Evolutionary conservation across 2,113 vertebrate genomes (phyloP), one percentile per base, ranked within the genome.

Genomic region (Numida meleagris): DNA sequence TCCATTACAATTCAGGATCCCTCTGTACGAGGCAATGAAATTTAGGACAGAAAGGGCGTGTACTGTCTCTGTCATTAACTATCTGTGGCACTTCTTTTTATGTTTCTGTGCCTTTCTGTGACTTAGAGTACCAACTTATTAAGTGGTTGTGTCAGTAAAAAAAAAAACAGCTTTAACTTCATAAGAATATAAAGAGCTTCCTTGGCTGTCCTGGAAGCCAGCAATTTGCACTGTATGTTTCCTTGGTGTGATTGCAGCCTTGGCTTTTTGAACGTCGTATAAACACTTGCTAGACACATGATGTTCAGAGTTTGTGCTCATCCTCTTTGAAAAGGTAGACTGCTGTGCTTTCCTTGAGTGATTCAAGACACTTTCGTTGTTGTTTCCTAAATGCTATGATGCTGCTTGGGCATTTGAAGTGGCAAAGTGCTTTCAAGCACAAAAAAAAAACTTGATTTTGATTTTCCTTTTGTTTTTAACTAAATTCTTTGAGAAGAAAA

Each of bases 391-490:
- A 62, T 6, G 3, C 61, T 38, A 36, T 50, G 87, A 63, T 77
- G 80, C 34, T 71, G 67, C 42, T 83, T 10, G 6, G 62, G 80
- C 62, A 89, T 87, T 89, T 72, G 88, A 93, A 90, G 86, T 81
- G 51, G 59, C 33, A 78, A 59, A 95, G 50, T 46, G 65, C 57
- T 95, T 88, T 94, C 65, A 74, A 90, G 61, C 86, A 55, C 16
- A 24, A 14, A 85, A 73, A 40, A 51, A 48, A 33, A 18, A 57
- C 53, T 72, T 83, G 38, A 38, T 27, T 51, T 57, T 94, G 72
- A 46, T 91, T 89, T 93, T 94, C 53, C 31, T 89, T 92, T 92
- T 88, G 90, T 96, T 95, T 53, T 96, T 79, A 92, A 74, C 67
- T 91, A 71, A 83, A 45, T 84, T 66, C 33, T 94, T 81, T 50